A percentile compares a stretch with the other conserved stretches of the same genome.
Evolutionary conservation across 2,888 invertebrate species (phyloP).

Genomic region (Catocala sponsa): DNA sequence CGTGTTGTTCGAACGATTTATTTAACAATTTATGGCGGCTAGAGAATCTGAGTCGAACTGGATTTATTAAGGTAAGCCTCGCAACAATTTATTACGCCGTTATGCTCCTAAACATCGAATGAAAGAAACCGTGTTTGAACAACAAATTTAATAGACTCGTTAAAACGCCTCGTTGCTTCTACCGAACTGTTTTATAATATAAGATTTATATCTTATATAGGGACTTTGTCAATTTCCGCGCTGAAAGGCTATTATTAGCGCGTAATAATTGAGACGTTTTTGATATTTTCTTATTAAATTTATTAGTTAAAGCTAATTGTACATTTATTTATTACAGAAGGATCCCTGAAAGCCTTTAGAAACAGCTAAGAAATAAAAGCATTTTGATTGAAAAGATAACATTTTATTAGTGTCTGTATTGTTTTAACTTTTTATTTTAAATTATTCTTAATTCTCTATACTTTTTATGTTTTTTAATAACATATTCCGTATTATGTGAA

Average conservation of each 20-base stretch:
- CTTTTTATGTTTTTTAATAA: too few species aligned
- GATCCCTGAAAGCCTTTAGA: too few species aligned
- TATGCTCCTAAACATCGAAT: slow-evolving; percentile 63
- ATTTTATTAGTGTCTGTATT: too few species aligned
- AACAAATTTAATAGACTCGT: slow-evolving; percentile 60
- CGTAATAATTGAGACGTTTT: slow-evolving; percentile 29
- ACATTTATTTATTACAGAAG: neutral
- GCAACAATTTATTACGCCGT: slow-evolving; percentile 75
- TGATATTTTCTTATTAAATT: slow-evolving; percentile 26
- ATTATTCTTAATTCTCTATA: too few species aligned
- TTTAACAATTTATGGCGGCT: slow-evolving; percentile 81
- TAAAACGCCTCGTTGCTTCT: slow-evolving; percentile 45
- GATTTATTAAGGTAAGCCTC: slow-evolving; percentile 81
- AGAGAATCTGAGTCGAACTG: slow-evolving; percentile 78
- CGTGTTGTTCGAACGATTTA: slow-evolving; percentile 78
- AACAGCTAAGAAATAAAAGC: too few species aligned
- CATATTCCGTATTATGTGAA: too few species aligned
- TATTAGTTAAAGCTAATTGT: slow-evolving; percentile 8
- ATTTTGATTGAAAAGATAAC: too few species aligned
- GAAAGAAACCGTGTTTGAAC: slow-evolving; percentile 64
- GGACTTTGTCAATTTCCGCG: slow-evolving; percentile 26
- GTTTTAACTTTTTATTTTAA: too few species aligned
- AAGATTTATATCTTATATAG: slow-evolving; percentile 32
- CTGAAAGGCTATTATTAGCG: slow-evolving; percentile 26
- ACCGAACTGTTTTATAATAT: slow-evolving; percentile 45